Base-by-base conservation (phyloP, 2,888 invertebrate genomes). In the Meta bourneti region DNA sequence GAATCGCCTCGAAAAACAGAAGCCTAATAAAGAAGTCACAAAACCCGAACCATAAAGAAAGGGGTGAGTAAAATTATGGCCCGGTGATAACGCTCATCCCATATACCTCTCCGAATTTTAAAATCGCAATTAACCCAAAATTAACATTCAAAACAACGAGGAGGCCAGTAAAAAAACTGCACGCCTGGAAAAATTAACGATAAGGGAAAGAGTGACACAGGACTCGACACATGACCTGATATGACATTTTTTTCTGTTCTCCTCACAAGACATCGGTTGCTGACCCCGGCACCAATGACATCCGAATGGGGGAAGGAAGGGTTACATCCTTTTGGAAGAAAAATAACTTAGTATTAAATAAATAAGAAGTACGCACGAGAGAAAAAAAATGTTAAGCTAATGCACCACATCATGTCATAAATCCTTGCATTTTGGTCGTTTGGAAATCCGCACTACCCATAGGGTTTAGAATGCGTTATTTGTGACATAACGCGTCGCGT, bases 121-220 rank as follows among this genome's bases (percentile, higher is more conserved):
- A 90, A 86, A 11, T 69, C 81, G 69, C 90, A 90, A 90, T 90
- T 90, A 90, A 85, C 75, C 85, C 20, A n/a, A 86, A 90, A 90
- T 90, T 90, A 90, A 90, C 69, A 90, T 90, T 90, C 90, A 52
- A 70, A 79, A 69, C 61, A 20, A 54, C 52, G 6, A 51, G 61
- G 75, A 13, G 51, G 34, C 1, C 34, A 34, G 34, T 34, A 7
- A 51, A 11, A 70, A 51, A 77, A 52, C 52, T n/a, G 77, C 51
- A 77, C 79, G 61, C 19, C 20, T 16, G 5, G 19, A 61, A 74
- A 70, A 51, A 19, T 80, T 51, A 89, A 49, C 69, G 77, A 85
- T 61, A 71, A 78, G 70, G 20, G 16, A n/a, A 8, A 13, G 8
- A 70, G n/a, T 86, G 61, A 74, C 88, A 82, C 48, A 49, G n/a